These are phyloP conservation scores for Python bivittatus DNA, from an alignment of 2,113 vertebrate genomes.

Conservation along the genomic window DNA sequence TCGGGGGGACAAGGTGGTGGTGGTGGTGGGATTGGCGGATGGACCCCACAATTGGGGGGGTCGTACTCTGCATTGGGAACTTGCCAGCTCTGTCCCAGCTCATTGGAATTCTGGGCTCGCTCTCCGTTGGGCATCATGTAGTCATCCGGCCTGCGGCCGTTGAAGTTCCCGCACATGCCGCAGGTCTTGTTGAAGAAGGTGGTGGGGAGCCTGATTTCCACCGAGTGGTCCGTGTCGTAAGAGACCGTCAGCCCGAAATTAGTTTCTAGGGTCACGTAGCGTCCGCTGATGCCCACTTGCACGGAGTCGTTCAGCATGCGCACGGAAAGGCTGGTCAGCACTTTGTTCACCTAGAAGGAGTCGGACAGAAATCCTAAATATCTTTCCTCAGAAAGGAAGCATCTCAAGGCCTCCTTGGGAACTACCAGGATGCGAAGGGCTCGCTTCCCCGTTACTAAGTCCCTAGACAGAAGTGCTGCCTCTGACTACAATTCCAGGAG, in stretches of 20 bases:
- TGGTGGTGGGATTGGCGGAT: too few species aligned
- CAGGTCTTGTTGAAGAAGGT: conserved; percentile 76
- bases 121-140: conserved; percentile 65
- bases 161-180: conserved; percentile 87
- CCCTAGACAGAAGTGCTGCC: not conserved
- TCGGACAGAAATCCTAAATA: too few species aligned
- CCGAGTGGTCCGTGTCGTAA: conserved; percentile 70
- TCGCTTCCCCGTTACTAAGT: not conserved
- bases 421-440: not conserved
- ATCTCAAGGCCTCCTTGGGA: too few species aligned
- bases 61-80: conserved; percentile 17
- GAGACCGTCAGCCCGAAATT: conserved; percentile 73
- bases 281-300: conserved; percentile 65
- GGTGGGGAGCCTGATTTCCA: conserved; percentile 75
- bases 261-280: conserved; percentile 72
- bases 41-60: conserved; percentile 63
- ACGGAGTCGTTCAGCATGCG: conserved; percentile 58
- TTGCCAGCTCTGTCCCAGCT: conserved; percentile 74
- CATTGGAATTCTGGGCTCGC: conserved; percentile 50
- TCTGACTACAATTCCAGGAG: not conserved
- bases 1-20: conserved; percentile 61
- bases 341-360: conserved; percentile 74
- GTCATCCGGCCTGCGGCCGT: conserved; percentile 72
- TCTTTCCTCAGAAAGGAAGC: not conserved
- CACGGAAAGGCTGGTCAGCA: conserved; percentile 78